These are phyloP conservation scores for Microdon myrmicae DNA, from an alignment of 2,888 invertebrate species.

Conservation along the genomic window DNA sequence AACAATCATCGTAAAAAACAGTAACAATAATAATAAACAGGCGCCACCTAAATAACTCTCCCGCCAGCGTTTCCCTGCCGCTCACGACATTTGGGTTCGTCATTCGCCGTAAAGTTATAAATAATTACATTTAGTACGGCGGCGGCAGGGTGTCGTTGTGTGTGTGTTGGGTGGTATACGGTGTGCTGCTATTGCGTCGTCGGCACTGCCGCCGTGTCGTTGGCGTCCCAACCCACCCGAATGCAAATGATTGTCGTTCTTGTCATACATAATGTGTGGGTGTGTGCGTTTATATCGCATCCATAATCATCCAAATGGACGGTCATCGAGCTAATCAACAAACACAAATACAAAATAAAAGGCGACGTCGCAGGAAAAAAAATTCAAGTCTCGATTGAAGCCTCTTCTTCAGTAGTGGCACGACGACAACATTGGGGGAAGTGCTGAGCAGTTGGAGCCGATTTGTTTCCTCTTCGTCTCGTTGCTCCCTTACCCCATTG, in stretches of 20 bases:
- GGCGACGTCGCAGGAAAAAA: slow-evolving; percentile 17
- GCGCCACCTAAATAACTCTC: slow-evolving; percentile 51
- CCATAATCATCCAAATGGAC: slow-evolving; percentile 29
- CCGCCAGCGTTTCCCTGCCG: slow-evolving; percentile 18
- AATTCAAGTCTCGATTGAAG: slow-evolving; percentile 23
- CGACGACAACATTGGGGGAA: neutral
- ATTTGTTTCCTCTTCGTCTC: slow-evolving; percentile 4
- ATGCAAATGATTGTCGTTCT: too few species aligned
- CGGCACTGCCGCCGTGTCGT: slow-evolving; percentile 19
- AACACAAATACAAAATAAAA: slow-evolving; percentile 12
- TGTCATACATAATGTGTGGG: slow-evolving; percentile 16
- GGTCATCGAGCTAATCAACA: slow-evolving; percentile 37
- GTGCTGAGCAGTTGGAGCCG: slow-evolving; percentile 18
- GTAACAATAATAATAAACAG: slow-evolving; percentile 43
- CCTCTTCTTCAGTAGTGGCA: slow-evolving; percentile 9
- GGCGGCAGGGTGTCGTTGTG: slow-evolving; percentile 44
- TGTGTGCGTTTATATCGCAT: slow-evolving; percentile 7
- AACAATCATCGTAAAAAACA: slow-evolving; percentile 33
- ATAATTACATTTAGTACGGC: slow-evolving; percentile 50
- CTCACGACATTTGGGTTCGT: neutral
- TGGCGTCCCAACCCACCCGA: slow-evolving; percentile 6
- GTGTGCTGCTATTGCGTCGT: slow-evolving; percentile 23
- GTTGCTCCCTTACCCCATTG: too few species aligned
- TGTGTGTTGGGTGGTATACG: too few species aligned
- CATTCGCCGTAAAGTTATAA: slow-evolving; percentile 39